A percentile compares a stretch with the other conserved stretches of the same genome.
These are phyloP conservation scores for Oncorhynchus nerka DNA, from an alignment of 2,113 vertebrate genomes.

Conservation along the genomic window DNA sequence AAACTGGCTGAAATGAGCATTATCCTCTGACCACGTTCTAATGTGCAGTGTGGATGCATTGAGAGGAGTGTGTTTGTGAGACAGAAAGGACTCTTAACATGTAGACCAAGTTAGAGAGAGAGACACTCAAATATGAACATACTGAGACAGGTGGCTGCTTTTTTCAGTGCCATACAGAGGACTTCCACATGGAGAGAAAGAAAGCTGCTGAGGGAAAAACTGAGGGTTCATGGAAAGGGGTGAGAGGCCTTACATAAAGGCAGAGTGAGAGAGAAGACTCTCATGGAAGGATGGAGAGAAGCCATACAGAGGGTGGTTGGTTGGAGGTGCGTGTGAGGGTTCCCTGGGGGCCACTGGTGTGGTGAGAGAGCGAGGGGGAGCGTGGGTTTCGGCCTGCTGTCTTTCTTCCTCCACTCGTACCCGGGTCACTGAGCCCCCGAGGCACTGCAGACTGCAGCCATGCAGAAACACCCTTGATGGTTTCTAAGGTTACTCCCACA, in stretches of 20 bases:
- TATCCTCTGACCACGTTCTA: neutral
- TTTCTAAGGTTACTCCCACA: slow-evolving; percentile 34
- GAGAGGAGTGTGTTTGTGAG: neutral
- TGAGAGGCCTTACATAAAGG: slow-evolving; percentile 50
- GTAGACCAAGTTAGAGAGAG: slow-evolving; percentile 4
- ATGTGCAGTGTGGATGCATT: neutral
- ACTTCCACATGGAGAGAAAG: slow-evolving; percentile 43
- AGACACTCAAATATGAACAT: slow-evolving; percentile 15
- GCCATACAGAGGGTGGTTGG: slow-evolving; percentile 50
- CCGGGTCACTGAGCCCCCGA: slow-evolving; percentile 50
- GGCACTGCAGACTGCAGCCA: slow-evolving; percentile 54
- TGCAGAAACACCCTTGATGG: slow-evolving; percentile 54
- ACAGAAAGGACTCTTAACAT: neutral
- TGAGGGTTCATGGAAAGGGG: slow-evolving; percentile 28
- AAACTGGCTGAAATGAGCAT: slow-evolving; percentile 70
- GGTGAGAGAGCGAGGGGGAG: slow-evolving; percentile 24
- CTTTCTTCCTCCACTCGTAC: slow-evolving; percentile 40
- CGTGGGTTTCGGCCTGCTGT: slow-evolving; percentile 29
- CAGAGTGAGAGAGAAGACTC: slow-evolving; percentile 27
- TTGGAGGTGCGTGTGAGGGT: slow-evolving; percentile 59
- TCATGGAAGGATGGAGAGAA: neutral
- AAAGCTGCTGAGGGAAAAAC: slow-evolving; percentile 24
- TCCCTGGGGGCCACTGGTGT: slow-evolving; percentile 38
- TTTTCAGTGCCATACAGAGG: slow-evolving; percentile 24
- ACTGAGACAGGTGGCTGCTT: slow-evolving; percentile 2